Conservation (phyloP, 2,113 vertebrate species). For the Mesocricetus auratus region DNA sequence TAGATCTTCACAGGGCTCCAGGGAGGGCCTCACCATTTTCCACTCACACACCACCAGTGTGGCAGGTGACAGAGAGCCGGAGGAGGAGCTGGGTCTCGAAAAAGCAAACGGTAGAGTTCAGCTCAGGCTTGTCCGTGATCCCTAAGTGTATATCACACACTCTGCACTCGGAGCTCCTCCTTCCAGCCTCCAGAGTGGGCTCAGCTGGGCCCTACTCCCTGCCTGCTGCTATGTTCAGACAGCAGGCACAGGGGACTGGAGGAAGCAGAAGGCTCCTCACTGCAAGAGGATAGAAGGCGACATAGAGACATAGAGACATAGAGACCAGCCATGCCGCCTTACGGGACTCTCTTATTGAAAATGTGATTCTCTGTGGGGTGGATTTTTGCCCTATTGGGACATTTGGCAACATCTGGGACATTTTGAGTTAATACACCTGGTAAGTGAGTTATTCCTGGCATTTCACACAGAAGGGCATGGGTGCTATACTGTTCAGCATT, state of each 20-base stretch:
- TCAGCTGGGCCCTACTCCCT: fast-evolving
- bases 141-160: fast-evolving
- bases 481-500: neutral
- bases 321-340: neutral
- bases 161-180: fast-evolving
- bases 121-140: neutral
- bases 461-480: neutral
- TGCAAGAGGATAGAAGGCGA: neutral
- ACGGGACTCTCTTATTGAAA: neutral
- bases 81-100: neutral
- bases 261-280: neutral
- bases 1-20: neutral
- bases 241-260: fast-evolving
- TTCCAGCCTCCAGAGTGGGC: neutral
- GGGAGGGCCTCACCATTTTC: neutral
- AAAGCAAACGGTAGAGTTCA: neutral
- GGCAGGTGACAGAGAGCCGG: neutral
- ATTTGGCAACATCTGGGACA: neutral
- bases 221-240: neutral
- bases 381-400: neutral
- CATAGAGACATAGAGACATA: fast-evolving
- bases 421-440: too few relatives aligned
- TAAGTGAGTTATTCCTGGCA: neutral
- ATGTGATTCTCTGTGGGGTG: neutral
- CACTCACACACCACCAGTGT: fast-evolving